phyloP scores from a whole-genome alignment of 2,797 vertebrate genomes.

The Gorsachius magnificus region DNA sequence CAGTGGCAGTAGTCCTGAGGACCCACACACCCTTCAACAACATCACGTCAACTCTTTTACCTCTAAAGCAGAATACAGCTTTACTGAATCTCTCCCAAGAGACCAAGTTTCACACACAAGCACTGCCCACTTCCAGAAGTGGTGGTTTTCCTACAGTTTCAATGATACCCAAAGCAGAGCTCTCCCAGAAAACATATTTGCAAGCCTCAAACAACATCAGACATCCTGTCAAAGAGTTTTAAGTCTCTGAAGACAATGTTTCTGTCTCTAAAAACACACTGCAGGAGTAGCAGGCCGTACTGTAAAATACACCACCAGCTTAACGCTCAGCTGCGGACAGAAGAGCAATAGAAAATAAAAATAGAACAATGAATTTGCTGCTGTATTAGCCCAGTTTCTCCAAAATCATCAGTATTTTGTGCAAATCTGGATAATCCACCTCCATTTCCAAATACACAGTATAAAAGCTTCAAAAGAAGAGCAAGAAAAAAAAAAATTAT shows the following conservation, averaged over 20 bases:
- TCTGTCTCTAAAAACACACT: neutral
- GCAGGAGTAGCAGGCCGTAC: neutral
- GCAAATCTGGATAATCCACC: neutral
- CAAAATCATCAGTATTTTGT: neutral
- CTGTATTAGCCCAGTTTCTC: neutral
- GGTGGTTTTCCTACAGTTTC: neutral
- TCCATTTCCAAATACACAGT: neutral
- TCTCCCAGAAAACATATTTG: neutral
- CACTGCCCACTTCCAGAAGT: neutral
- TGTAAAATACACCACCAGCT: neutral
- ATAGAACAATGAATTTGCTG: neutral
- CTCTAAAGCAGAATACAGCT: neutral
- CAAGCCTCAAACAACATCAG: neutral
- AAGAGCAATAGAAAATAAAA: neutral
- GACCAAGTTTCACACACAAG: neutral
- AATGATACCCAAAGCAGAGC: neutral
- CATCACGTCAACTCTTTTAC: neutral
- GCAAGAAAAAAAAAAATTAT: neutral
- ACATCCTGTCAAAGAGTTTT: neutral
- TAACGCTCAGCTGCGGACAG: neutral
- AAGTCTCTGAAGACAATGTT: neutral
- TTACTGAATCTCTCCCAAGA: neutral
- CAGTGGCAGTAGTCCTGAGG: neutral
- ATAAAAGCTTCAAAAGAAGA: neutral
- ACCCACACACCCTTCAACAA: neutral